These are phyloP conservation scores for Laticauda colubrina DNA, from an alignment of 2,113 vertebrate species.

Conservation along the genomic window DNA sequence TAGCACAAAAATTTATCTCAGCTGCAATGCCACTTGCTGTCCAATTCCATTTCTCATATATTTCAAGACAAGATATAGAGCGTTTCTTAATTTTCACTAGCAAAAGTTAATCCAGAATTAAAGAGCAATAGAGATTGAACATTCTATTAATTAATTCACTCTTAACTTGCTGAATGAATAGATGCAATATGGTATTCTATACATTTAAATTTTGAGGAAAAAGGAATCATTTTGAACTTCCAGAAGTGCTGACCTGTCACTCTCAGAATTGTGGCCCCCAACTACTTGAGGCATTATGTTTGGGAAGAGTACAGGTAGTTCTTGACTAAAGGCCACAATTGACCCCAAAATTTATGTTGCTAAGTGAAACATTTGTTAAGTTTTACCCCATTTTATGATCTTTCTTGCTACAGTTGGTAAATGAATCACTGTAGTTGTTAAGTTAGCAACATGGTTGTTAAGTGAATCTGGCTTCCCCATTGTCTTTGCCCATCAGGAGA, in stretches of 20 bases:
- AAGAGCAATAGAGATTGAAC: background rate
- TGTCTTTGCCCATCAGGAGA: no score
- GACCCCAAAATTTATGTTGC: no score
- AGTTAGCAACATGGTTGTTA: no score
- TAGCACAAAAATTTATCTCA: background rate
- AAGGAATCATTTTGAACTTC: background rate
- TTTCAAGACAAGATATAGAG: background rate
- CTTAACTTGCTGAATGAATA: background rate
- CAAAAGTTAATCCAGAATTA: background rate
- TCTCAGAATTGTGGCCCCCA: background rate
- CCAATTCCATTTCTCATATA: no score
- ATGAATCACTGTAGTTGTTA: no score
- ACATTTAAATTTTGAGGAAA: background rate
- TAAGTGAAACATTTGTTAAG: no score
- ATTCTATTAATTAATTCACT: background rate
- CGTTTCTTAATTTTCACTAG: background rate
- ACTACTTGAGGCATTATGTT: background rate
- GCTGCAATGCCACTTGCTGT: background rate
- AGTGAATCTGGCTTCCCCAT: no score
- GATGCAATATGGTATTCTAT: fast-evolving
- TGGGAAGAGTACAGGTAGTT: no score
- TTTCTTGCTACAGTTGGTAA: no score
- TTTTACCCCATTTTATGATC: no score
- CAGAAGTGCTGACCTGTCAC: background rate
- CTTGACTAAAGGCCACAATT: no score